phyloP scores from a whole-genome alignment of 2,797 vertebrate species.

The Gadopsis marmoratus region DNA sequence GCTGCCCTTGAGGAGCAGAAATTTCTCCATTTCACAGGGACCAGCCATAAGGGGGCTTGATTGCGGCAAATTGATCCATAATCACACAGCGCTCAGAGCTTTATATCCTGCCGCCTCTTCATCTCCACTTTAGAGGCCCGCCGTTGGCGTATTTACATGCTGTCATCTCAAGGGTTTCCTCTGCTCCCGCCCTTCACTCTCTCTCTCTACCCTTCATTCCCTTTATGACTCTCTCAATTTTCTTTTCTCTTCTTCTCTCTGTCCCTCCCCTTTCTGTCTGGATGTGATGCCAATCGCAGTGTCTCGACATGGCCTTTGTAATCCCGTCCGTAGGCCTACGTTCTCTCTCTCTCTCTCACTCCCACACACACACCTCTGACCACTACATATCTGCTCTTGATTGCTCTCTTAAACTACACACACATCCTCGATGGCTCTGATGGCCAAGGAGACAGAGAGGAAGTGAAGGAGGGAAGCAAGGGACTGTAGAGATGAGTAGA shows the following conservation, averaged over 20 bases:
- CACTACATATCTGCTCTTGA: conserved; percentile 65
- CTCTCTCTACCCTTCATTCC: conserved; percentile 45
- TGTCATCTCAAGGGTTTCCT: conserved; percentile 81
- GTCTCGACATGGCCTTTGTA: conserved; percentile 75
- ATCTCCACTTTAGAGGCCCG: conserved; percentile 80
- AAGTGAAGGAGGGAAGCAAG: conserved; percentile 29
- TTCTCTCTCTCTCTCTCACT: not conserved
- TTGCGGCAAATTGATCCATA: conserved; percentile 88
- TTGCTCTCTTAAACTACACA: conserved; percentile 69
- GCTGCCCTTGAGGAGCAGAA: conserved; percentile 81
- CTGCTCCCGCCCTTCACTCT: conserved; percentile 51
- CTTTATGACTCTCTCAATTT: conserved; percentile 55
- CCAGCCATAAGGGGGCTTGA: conserved; percentile 84
- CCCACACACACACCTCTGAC: conserved; percentile 36
- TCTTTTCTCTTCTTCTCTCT: conserved; percentile 41
- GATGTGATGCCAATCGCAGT: conserved; percentile 64
- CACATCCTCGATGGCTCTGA: conserved; percentile 36
- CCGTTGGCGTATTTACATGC: conserved; percentile 85
- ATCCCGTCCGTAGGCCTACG: conserved; percentile 55
- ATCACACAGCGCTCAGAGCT: conserved; percentile 83
- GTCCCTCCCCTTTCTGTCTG: conserved; percentile 58
- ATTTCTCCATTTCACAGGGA: conserved; percentile 83
- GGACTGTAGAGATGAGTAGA: conserved; percentile 10
- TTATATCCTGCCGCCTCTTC: conserved; percentile 83
- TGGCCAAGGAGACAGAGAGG: conserved; percentile 27